phyloP scores from a whole-genome alignment of 2,113 vertebrate genomes.

The Solea senegalensis region DNA sequence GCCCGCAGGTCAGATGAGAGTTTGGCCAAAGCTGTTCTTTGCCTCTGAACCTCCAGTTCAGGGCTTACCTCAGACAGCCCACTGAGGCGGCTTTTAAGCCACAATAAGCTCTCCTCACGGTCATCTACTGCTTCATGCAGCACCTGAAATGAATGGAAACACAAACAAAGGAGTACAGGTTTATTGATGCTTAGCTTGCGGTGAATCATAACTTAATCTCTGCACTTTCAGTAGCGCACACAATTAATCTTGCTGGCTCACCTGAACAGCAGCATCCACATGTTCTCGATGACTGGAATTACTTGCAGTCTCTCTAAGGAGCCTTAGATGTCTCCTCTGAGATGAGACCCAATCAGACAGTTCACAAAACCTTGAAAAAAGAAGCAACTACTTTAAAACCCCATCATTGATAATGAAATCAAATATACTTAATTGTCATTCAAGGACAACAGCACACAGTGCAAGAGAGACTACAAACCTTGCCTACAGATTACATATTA shows the following conservation, averaged over 20 bases:
- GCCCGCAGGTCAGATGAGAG: slow-evolving; percentile 85
- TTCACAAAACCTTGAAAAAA: slow-evolving; percentile 84
- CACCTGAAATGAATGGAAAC: slow-evolving; percentile 67
- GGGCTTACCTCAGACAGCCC: slow-evolving; percentile 84
- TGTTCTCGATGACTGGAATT: slow-evolving; percentile 79
- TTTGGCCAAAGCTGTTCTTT: slow-evolving; percentile 83
- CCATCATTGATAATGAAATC: not conserved
- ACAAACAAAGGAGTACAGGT: not conserved
- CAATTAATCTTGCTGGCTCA: slow-evolving; percentile 56
- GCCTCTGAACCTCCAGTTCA: slow-evolving; percentile 84
- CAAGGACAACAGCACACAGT: too few relatives aligned
- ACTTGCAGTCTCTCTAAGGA: slow-evolving; percentile 75
- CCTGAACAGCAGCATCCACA: slow-evolving; percentile 80
- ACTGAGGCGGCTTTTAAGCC: slow-evolving; percentile 87
- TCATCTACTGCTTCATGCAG: slow-evolving; percentile 80
- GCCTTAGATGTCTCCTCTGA: slow-evolving; percentile 81
- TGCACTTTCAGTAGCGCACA: not conserved
- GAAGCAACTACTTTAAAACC: not conserved
- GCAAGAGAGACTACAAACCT: too few relatives aligned
- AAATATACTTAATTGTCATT: too few relatives aligned
- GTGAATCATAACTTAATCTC: slow-evolving; percentile 3
- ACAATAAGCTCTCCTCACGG: slow-evolving; percentile 84
- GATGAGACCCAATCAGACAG: slow-evolving; percentile 87
- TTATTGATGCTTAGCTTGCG: not conserved
- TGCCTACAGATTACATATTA: too few relatives aligned